Evolutionary conservation across 1,140 invertebrate genomes (phyloP), one percentile per base, ranked within the genome.

Genomic region (Dysdera silvatica): DNA sequence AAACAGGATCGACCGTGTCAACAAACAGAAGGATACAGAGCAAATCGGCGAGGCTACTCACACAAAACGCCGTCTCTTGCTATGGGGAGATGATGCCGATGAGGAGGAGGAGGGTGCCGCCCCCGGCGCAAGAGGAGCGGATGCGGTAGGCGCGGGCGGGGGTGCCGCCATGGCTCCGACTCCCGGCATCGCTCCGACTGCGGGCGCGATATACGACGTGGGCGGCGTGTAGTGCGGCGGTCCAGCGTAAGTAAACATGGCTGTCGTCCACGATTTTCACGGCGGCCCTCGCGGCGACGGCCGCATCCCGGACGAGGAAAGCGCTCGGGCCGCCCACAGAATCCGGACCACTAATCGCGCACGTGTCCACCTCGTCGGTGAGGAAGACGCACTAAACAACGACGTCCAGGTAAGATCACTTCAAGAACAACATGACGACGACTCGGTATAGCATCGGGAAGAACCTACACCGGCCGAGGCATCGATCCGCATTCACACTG

Each of bases 241-340:
- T 5, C 65, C 65, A 26, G 65, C 65, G 65, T 66, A 66, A 6
- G 65, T 59, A 51, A 66, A 66, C 65, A 66, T 66, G 23, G 14
- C 29, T 29, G 28, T 7, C n/a, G n/a, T n/a, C n/a, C n/a, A 47
- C 23, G 23, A 47, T 37, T 16, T 18, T 41, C 40, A 41, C 40
- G 23, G 16, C 40, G 40, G n/a, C 40, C 40, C 23, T 20, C 40
- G n/a, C 40, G 14, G n/a, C n/a, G n/a, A n/a, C n/a, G n/a, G n/a
- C n/a, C n/a, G n/a, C n/a, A n/a, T n/a, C n/a, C n/a, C n/a, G n/a
- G n/a, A n/a, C n/a, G n/a, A n/a, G n/a, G n/a, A n/a, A n/a, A n/a
- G n/a, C n/a, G 18, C 32, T 24, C 31, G 10, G 40, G 40, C 23
- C 35, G 26, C 5, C 29, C 14, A 7, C 14, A 7, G 20, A 16